phyloP scores from a whole-genome alignment of 2,888 invertebrate genomes.

The Sialis fuliginosa region DNA sequence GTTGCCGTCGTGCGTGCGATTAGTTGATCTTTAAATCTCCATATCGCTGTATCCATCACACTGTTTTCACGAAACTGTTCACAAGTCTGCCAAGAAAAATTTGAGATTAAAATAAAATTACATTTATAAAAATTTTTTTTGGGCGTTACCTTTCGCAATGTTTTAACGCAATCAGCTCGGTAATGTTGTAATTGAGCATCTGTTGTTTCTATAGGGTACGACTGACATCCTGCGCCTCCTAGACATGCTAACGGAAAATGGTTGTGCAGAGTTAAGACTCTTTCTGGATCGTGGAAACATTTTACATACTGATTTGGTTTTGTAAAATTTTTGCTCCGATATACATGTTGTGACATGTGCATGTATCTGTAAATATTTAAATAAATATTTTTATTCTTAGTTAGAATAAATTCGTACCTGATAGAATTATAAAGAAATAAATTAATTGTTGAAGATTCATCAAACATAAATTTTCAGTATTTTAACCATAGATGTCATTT shows the following conservation, averaged over 20 bases:
- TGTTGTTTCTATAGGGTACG: conserved; percentile 63
- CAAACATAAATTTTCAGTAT: too few relatives aligned
- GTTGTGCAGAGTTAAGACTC: conserved; percentile 77
- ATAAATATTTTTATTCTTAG: too few relatives aligned
- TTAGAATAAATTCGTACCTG: too few relatives aligned
- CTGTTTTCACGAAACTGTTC: conserved; percentile 66
- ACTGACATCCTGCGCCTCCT: conserved; percentile 61
- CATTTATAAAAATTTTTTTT: too few relatives aligned
- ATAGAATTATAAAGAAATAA: too few relatives aligned
- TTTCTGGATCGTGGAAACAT: conserved; percentile 83
- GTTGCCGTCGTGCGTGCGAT: conserved; percentile 50
- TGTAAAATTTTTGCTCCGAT: conserved; percentile 77
- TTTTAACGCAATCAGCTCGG: conserved; percentile 79
- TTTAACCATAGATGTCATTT: too few relatives aligned
- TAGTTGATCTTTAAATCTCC: conserved; percentile 69
- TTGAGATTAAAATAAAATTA: too few relatives aligned
- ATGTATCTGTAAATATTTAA: conserved; percentile 33
- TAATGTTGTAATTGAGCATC: conserved; percentile 88
- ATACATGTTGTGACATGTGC: conserved; percentile 89
- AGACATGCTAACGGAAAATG: conserved; percentile 82
- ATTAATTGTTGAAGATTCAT: too few relatives aligned
- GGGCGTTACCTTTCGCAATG: conserved; percentile 34
- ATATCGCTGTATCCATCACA: conserved; percentile 69
- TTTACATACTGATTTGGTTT: conserved; percentile 87
- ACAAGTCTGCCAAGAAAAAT: conserved; percentile 41